Evolutionary conservation across 2,888 invertebrate species (phyloP).

Genomic region (Caenorhabditis wallacei): DNA sequence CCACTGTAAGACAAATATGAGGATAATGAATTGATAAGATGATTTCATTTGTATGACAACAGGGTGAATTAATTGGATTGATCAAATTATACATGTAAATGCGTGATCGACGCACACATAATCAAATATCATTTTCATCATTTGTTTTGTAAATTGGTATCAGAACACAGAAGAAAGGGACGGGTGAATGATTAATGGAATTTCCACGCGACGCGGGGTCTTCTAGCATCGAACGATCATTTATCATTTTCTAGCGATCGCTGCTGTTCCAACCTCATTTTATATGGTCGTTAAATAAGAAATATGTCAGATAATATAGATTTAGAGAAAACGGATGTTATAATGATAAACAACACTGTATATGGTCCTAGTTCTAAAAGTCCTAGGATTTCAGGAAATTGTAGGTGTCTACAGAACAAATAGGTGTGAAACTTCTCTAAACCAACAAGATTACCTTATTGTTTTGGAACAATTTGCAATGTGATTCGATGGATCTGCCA

Average conservation of each 20-base stretch:
- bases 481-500: constrained; percentile 71
- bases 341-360: too few relatives aligned
- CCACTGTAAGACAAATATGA: constrained; percentile 69
- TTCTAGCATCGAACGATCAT: background rate
- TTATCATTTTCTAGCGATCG: constrained; percentile 21
- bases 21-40: background rate
- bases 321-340: too few relatives aligned
- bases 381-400: too few relatives aligned
- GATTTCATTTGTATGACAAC: constrained; percentile 22
- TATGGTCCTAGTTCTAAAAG: too few relatives aligned
- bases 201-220: background rate
- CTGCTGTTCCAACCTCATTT: constrained; percentile 3
- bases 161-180: constrained; percentile 15
- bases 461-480: constrained; percentile 63
- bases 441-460: constrained; percentile 64
- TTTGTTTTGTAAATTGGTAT: constrained; percentile 29
- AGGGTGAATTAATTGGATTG: constrained; percentile 20
- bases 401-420: background rate
- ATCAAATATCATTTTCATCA: constrained; percentile 4
- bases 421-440: background rate
- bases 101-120: background rate
- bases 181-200: constrained; percentile 17
- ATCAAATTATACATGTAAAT: constrained; percentile 35
- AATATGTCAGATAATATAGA: background rate
- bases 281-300: background rate